A percentile compares a stretch with the other conserved stretches of the same genome.
These are phyloP conservation scores for Zoanthus gigantus DNA, from an alignment of 92 coral and sea anemone species.

Conservation along the genomic window DNA sequence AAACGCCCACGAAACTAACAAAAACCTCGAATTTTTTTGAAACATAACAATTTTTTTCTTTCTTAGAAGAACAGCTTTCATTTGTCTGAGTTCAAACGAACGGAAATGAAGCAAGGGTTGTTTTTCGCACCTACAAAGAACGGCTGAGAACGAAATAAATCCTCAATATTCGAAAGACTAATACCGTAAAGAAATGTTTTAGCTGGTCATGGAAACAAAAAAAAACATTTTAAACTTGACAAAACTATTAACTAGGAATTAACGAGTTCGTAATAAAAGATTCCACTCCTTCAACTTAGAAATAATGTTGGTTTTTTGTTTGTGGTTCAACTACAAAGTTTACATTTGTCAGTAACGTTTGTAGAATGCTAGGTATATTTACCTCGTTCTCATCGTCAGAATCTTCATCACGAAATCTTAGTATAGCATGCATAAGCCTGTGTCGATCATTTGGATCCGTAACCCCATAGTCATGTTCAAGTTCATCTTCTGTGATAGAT, in stretches of 20 bases:
- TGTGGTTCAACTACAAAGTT: background rate
- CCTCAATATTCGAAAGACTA: background rate
- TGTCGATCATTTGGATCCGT: constrained; percentile 81
- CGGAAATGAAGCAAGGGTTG: constrained; percentile 10
- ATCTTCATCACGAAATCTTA: constrained; percentile 84
- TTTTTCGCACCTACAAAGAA: background rate
- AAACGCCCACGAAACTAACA: constrained; percentile 20
- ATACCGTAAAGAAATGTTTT: background rate
- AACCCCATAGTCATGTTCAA: constrained; percentile 89
- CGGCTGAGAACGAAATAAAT: background rate
- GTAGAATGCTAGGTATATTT: background rate
- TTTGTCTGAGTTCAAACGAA: background rate
- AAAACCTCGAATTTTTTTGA: background rate
- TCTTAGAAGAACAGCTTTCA: background rate
- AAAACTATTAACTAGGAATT: background rate
- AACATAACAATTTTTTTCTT: background rate
- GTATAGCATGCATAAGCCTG: constrained; percentile 80
- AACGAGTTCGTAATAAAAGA: background rate
- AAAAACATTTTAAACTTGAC: constrained; percentile 1
- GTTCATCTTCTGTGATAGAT: constrained; percentile 90
- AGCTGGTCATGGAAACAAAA: background rate
- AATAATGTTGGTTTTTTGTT: constrained; percentile 3
- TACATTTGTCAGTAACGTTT: constrained; percentile 17
- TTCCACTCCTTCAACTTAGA: background rate
- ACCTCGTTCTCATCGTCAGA: constrained; percentile 80